Evolutionary conservation across 2,888 invertebrate genomes (phyloP), one percentile per base, ranked within the genome.

Genomic region (Nymphalis urticae): DNA sequence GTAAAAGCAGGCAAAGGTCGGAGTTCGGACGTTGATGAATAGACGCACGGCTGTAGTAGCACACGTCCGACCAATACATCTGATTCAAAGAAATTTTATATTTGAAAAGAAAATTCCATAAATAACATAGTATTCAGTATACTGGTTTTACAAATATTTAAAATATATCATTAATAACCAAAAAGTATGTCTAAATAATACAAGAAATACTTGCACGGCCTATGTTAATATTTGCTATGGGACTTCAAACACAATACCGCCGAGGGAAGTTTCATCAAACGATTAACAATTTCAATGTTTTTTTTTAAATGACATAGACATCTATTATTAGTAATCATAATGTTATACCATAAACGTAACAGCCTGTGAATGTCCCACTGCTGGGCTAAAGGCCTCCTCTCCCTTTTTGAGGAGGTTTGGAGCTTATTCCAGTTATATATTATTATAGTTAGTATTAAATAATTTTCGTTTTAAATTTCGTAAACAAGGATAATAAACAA

Each of bases 11-110:
- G 75, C 76, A 77, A 77, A 79, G 77, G 80, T 71, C 64, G 68
- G 59, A 65, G 70, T 65, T 79, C 76, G 75, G 84, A 84, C 82
- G 77, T 85, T 86, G 86, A 86, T 83, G 81, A 84, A 87, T 85
- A 79, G 76, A 70, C 62, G 48, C 69, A 72, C 73, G 69, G 64
- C 62, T 47, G 66, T 64, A 64, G 51, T 47, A 32, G 62, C 62
- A 58, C 62, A 48, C 64, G 56, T 65, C 58, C 62, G 68, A 50
- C 24, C 56, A 36, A 61, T 56, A 66, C 51, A 64, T 19, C 58
- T n/a, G 42, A 53, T 48, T 56, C 32, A 61, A 64, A 62, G 24
- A 48, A 67, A 67, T 62, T 42, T 42, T 42, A 62, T 62, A 42
- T 32, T 63, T 59, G 27, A 63, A 59, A 58, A 68, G 56, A 50